Base-by-base conservation (phyloP, 2,113 vertebrate genomes). In the Tinamus guttatus region DNA sequence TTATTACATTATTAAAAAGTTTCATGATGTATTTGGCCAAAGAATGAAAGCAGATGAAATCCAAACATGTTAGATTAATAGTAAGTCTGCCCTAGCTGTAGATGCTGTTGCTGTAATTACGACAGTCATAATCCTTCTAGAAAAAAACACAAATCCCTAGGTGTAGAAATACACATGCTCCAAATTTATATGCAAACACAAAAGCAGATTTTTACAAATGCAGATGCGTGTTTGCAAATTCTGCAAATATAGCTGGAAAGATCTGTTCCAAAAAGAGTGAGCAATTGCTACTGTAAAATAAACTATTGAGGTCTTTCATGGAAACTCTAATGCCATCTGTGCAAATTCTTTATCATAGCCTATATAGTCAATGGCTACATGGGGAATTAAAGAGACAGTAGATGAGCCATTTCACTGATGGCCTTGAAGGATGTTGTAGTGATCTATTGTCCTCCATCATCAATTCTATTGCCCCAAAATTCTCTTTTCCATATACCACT, bases 341-440 rank as follows among this genome's bases (percentile, higher is more conserved):
- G 90, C n/a, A 96, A 93, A 94, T 90, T 56, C 69, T 96, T 83
- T 60, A 86, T 68, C 41, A 84, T 56, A 64, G 67, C 84, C 41
- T 75, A 58, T 84, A 86, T 77, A 87, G 41, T 90, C 73, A 93
- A 92, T 47, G 71, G 86, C 60, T 89, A 56, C 52, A 52, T 60
- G 32, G 69, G 74, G 74, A 90, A 87, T 73, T 94, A 77, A 54
- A 93, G 47, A 71, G 21, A 58, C 43, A 47, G 91, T n/a, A n/a
- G n/a, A n/a, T n/a, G n/a, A n/a, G n/a, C n/a, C n/a, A n/a, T n/a
- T n/a, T n/a, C n/a, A n/a, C n/a, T n/a, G 70, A 81, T 84, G 70
- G 52, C 65, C 69, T 93, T 90, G 80, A 91, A 89, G 65, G 81
- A 84, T 70, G 81, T 58, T 79, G 62, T 82, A 89, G 84, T 87